Base-by-base conservation (phyloP, 2,113 vertebrate species). In the Galbula dea region DNA sequence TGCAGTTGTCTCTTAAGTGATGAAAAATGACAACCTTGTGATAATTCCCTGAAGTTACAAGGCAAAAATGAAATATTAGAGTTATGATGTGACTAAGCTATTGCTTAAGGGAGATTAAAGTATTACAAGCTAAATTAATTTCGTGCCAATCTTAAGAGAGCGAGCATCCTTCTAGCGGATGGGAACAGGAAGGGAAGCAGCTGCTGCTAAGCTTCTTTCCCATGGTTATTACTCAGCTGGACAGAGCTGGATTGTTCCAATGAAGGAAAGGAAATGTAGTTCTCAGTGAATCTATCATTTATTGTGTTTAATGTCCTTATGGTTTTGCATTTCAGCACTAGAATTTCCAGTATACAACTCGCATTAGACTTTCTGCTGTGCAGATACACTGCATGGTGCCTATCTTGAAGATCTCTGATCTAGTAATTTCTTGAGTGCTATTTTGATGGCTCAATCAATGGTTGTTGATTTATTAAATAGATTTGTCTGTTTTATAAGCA, bases 111-210 rank as follows among this genome's bases (percentile, higher is more conserved):
- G 77, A 90, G 68, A 93, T 49, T 68, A 57, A 86, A 61, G 36
- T 79, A 92, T 82, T 82, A 65, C 14, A 78, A 90, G 76, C 24
- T 81, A 68, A 83, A 91, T 90, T 81, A 86, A 82, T 82, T 95
- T 92, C 81, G 57, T 88, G 73, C n/a, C 79, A 81, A 3, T 78
- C 52, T 63, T 72, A 75, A 78, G n/a, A 86, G 52, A 90, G 73
- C 0, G 0, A 83, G 36, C 57, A 68, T 57, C 55, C 88, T 77
- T 65, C 90, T 68, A 74, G 37, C 5, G 5, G 68, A 22, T 34
- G 16, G 11, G 9, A 87, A 78, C 36, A 75, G 39, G 77, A 81
- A 79, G 10, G 41, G 48, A 90, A 89, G 58, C 45, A 84, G 77
- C 77, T 92, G 83, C 68, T 69, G 29, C 20, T 43, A 63, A 67